Evolutionary conservation across 2,888 invertebrate genomes (phyloP), one percentile per base, ranked within the genome.

Genomic region (Tetropium fuscum): DNA sequence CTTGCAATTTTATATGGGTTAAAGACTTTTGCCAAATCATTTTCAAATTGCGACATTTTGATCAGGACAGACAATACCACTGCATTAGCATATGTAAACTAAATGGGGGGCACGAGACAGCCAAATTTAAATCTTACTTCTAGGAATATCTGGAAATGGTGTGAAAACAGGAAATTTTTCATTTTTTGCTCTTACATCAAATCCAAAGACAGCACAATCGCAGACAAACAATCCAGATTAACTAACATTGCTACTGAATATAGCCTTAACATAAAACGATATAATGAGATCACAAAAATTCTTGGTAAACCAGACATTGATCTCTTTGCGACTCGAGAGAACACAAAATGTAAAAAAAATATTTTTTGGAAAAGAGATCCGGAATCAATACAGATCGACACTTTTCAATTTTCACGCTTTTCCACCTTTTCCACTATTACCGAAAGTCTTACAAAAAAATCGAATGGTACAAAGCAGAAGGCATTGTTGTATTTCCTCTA

Each of bases 341-440:
- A 55, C 20, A 47, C 2, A 47, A 55, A 55, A 55, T 55, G 55
- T 38, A 1, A 34, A 55, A 32, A 25, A 5, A 34, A 34, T 25
- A 19, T 40, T 15, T 51, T 41, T 3, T 16, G 51, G 41, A 10
- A 13, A 8, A 19, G 11, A 8, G 40, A 51, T n/a, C 60, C 62
- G 1, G 53, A n/a, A n/a, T n/a, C n/a, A n/a, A n/a, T n/a, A n/a
- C n/a, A n/a, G n/a, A n/a, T 72, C 0, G 71, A 73, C 38, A 71
- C 73, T 0, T 73, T 74, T 53, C 0, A 13, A 13, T 4, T 64
- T 66, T 54, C 75, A 74, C 54, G 74, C 74, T 0, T 74, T 74
- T 22, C 72, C 73, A 22, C 41, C 22, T 4, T 41, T 41, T 41
- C n/a, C 41, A n/a, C 22, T 41, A 1, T 10, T 41, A 22, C 11